These are phyloP conservation scores for Calyptommatus sinebrachiatus DNA, from an alignment of 2,113 vertebrate species.

Conservation along the genomic window DNA sequence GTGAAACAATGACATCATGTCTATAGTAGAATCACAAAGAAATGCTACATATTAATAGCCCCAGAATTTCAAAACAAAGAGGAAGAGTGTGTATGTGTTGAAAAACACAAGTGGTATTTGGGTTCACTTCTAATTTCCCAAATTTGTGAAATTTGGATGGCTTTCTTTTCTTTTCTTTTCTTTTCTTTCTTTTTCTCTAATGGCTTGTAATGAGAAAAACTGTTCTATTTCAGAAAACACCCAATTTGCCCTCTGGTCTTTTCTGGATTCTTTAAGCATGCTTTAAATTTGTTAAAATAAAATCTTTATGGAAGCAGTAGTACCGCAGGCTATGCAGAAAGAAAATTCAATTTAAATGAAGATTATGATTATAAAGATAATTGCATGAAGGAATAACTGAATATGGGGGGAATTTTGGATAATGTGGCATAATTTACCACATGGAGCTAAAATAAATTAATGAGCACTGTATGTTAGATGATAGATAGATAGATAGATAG, in stretches of 20 bases:
- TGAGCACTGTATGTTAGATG: not conserved
- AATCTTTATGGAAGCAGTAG: not conserved
- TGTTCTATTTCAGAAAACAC: slow-evolving; percentile 49
- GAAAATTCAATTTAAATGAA: not conserved
- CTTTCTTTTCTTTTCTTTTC: slow-evolving; percentile 5
- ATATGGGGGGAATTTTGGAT: not conserved
- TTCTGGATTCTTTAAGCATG: slow-evolving; percentile 38
- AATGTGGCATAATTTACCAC: not conserved
- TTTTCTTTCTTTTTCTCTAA: not conserved
- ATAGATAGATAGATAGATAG: too few species aligned
- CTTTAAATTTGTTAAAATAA: slow-evolving; percentile 43
- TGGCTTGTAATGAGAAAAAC: slow-evolving; percentile 42
- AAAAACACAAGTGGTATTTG: slow-evolving; percentile 29
- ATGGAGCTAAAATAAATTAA: not conserved
- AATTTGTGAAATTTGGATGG: slow-evolving; percentile 36
- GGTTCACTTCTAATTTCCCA: slow-evolving; percentile 36
- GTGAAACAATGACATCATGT: slow-evolving; percentile 58
- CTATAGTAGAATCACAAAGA: slow-evolving; percentile 61
- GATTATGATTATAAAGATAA: not conserved
- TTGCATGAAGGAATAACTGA: slow-evolving; percentile 11
- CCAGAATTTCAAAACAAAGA: slow-evolving; percentile 17
- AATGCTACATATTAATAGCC: slow-evolving; percentile 48
- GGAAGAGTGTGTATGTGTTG: slow-evolving; percentile 25
- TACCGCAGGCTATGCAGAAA: not conserved
- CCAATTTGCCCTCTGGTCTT: slow-evolving; percentile 50